Base-by-base conservation (phyloP, 2,113 vertebrate species). In the Passer montanus region DNA sequence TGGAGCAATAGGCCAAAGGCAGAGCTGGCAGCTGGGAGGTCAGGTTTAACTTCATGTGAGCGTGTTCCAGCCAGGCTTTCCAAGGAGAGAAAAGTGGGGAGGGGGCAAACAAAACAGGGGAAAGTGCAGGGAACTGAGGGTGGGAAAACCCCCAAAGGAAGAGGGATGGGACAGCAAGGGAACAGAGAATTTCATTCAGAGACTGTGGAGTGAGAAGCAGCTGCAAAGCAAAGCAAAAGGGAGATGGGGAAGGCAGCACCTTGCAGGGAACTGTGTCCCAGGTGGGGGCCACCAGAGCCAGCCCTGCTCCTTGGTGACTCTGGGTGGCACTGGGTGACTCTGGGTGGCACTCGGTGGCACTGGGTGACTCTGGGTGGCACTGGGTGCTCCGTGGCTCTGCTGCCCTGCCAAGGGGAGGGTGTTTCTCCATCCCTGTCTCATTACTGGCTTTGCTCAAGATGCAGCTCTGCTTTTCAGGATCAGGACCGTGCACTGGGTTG, bases 401-500 rank as follows among this genome's bases (percentile, higher is more conserved):
- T 16, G 60, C 46, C 28, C 13, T 6, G 24, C 43, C 50, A 3
- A 14, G 43, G 0, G n/a, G 27, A 60, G 31, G 56, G 35, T 21
- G 35, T n/a, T 68, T 77, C 83, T 84, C 30, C 27, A 2, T 8
- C 2, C 0, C 6, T 6, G 33, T 5, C 20, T 8, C 5, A 0
- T 13, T 33, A 0, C 0, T 62, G 46, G 31, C 13, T 67, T 73
- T 37, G 44, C 58, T 81, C 2, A 53, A 78, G 94, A 58, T 58
- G 60, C 52, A 39, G 19, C 46, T 59, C 73, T 95, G 86, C 95
- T 94, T 97, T 97, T 82, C 94, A 87, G 95, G 92, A 96, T 85
- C 13, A 0, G 87, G 91, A 23, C 84, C 37, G 6, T 87, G 59
- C 59, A 56, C 87, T 60, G 80, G 91, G 81, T 31, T 96, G 94